A percentile compares a stretch with the other conserved stretches of the same genome.
Evolutionary conservation across 2,888 invertebrate genomes (phyloP).

Genomic region (Epinotia demarniana): DNA sequence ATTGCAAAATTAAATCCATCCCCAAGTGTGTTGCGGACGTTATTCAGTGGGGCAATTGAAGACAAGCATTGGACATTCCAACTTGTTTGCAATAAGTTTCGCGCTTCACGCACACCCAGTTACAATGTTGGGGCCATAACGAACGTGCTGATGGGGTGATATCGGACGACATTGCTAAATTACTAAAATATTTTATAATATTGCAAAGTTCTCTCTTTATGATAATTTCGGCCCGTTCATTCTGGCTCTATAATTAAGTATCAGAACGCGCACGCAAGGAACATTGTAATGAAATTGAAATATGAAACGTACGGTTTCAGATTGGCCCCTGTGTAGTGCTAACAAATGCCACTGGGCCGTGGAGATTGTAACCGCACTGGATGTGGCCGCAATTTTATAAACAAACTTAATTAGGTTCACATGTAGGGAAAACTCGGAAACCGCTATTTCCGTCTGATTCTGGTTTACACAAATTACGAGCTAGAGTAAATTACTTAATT

Average conservation of each 20-base stretch:
- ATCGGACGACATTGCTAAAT: no score
- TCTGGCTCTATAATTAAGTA: no score
- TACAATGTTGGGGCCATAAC: not conserved
- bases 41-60: conserved; percentile 70
- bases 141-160: no score
- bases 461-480: not conserved
- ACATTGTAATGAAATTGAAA: not conserved
- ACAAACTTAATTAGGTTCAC: conserved; percentile 5
- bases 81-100: not conserved
- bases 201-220: no score
- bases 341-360: conserved; percentile 72
- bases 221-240: no score
- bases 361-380: conserved; percentile 59
- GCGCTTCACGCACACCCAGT: not conserved
- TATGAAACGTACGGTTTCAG: not conserved
- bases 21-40: conserved; percentile 79
- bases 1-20: conserved; percentile 82
- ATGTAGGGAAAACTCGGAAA: not conserved
- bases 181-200: no score
- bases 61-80: not conserved
- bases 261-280: no score
- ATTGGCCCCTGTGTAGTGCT: conserved; percentile 69
- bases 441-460: not conserved
- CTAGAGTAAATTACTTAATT: not conserved
- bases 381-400: conserved; percentile 47